These are phyloP conservation scores for Hippoglossus stenolepis DNA, from an alignment of 2,113 vertebrate genomes.

Conservation along the genomic window DNA sequence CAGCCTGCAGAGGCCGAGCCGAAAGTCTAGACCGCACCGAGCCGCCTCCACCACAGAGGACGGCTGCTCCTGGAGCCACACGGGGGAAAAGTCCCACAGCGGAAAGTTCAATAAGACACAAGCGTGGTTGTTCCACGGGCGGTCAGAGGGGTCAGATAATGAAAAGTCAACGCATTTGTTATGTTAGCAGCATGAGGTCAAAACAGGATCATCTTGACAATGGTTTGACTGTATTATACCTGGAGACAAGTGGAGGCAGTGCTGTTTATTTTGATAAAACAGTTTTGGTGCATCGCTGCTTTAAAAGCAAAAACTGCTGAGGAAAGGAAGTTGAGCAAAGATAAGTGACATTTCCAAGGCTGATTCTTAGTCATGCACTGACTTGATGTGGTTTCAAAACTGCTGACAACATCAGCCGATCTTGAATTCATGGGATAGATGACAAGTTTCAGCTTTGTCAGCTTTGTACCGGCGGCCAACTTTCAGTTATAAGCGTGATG, in stretches of 20 bases:
- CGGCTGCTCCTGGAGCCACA: constrained; percentile 58
- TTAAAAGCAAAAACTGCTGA: neutral
- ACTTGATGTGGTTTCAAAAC: no score
- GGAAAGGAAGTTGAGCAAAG: neutral
- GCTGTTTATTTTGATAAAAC: neutral
- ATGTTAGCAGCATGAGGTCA: neutral
- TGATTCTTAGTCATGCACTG: neutral
- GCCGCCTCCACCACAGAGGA: constrained; percentile 50
- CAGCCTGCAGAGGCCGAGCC: constrained; percentile 55
- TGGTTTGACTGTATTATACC: neutral
- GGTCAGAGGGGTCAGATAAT: constrained; percentile 13
- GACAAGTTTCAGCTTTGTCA: neutral
- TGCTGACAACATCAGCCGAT: no score
- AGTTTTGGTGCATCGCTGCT: neutral
- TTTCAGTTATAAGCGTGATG: constrained; percentile 15
- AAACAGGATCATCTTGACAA: no score
- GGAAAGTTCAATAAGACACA: constrained; percentile 21
- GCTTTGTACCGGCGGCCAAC: neutral
- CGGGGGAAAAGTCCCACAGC: constrained; percentile 31
- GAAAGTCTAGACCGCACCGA: constrained; percentile 67
- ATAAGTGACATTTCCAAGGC: neutral
- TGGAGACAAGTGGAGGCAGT: constrained; percentile 1
- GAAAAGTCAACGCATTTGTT: neutral
- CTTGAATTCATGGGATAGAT: no score
- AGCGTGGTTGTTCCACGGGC: neutral